These are phyloP conservation scores for Tapirus terrestris DNA, from an alignment of 2,113 vertebrate species.

Conservation along the genomic window DNA sequence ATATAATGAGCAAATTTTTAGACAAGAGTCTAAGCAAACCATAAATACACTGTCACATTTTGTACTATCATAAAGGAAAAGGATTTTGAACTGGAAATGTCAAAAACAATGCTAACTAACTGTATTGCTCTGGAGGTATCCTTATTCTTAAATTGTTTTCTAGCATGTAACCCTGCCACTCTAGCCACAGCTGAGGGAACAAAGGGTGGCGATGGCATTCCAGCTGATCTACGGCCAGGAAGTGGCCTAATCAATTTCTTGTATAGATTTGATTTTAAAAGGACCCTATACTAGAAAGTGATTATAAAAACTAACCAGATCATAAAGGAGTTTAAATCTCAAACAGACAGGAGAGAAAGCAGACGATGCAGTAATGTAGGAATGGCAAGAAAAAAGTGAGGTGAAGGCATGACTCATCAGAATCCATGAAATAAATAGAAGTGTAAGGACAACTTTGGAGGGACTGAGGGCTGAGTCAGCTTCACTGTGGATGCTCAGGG, in stretches of 20 bases:
- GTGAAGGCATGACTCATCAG: background rate
- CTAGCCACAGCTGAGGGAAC: background rate
- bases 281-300: background rate
- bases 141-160: background rate
- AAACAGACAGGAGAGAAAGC: background rate
- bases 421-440: background rate
- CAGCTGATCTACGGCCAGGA: accelerated
- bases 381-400: background rate
- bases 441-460: background rate
- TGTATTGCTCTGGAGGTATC: background rate
- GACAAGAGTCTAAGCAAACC: background rate
- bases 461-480: accelerated
- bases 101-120: background rate
- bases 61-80: background rate
- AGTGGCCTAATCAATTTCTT: background rate
- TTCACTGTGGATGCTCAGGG: background rate
- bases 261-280: background rate
- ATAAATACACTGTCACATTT: background rate
- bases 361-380: too few species aligned
- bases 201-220: background rate
- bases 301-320: background rate
- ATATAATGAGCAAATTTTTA: background rate
- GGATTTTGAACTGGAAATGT: background rate
- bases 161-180: background rate
- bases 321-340: background rate